Base-by-base conservation (phyloP, 2,888 invertebrate genomes). In the Aplocera efformata region DNA sequence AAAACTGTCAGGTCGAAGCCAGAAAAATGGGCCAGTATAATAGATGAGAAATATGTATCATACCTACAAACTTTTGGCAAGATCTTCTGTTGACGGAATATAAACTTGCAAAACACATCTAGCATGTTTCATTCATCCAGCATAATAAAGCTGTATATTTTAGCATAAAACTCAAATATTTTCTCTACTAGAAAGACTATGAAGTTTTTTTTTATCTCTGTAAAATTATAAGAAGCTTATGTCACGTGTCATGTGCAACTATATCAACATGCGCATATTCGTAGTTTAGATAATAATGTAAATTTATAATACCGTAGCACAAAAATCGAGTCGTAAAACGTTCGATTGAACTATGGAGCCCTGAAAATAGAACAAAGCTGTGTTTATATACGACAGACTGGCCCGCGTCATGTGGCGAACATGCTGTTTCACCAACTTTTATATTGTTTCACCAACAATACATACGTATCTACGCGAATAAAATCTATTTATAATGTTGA, bases 401-500 rank as follows among this genome's bases (percentile, higher is more conserved):
- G 45, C 52, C 47, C 57, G 58, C 67, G 67, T 66, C 70, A 68
- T 70, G 62, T 68, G 72, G 64, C 65, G 58, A 65, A 66, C 72
- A 68, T 65, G 58, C 67, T 65, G 66, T 73, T 74, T 75, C 70
- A 73, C 67, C 36, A 23, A 41, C 38, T 30, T 42, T 27, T 33
- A 42, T 38, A 30, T n/a, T 65, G 66, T 73, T 74, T 75, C 70
- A 73, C 67, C 36, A 23, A 41, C 38, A 27, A 30, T 23, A 11
- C n/a, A 17, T 69, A 71, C 70, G 63, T 76, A 61, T 56, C 53
- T 58, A 68, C 60, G 72, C 76, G 79, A 79, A 81, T 82, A 75
- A 78, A 78, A 67, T 79, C 85, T 85, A 86, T 85, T 85, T 83
- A 81, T 86, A 85, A 77, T 66, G 79, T 76, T 83, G 84, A 85